phyloP scores from a whole-genome alignment of 2,888 invertebrate genomes.

The Pelosia muscerda region DNA sequence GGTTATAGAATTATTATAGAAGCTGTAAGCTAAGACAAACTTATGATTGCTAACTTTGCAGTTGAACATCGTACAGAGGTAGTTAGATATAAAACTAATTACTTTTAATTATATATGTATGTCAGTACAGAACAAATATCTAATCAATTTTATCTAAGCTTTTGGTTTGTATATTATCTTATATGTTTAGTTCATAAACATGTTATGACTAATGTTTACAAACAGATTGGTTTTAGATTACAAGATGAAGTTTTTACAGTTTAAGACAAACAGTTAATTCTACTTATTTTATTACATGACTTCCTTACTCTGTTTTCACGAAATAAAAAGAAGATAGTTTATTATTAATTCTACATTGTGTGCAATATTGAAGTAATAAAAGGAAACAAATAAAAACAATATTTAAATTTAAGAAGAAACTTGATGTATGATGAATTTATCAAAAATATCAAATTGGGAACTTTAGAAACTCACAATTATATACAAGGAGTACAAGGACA shows the following conservation, averaged over 20 bases:
- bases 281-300: not conserved
- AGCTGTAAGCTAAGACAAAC: too few species aligned
- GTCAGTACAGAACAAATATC: not conserved
- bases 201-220: not conserved
- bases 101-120: not conserved
- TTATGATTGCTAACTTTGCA: too few species aligned
- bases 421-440: not conserved
- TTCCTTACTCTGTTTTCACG: not conserved
- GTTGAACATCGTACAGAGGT: too few species aligned
- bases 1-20: too few species aligned
- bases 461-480: not conserved
- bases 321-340: not conserved
- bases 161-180: slow-evolving; percentile 9
- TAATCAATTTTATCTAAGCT: not conserved
- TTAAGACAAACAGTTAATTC: not conserved
- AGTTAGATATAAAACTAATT: not conserved
- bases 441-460: not conserved
- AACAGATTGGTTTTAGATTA: not conserved
- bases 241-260: not conserved
- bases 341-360: not conserved
- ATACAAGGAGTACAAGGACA: not conserved
- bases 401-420: not conserved
- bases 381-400: not conserved
- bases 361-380: not conserved
- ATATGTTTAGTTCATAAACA: not conserved